Base-by-base conservation (phyloP, 2,797 vertebrate species). In the Chelonia mydas region DNA sequence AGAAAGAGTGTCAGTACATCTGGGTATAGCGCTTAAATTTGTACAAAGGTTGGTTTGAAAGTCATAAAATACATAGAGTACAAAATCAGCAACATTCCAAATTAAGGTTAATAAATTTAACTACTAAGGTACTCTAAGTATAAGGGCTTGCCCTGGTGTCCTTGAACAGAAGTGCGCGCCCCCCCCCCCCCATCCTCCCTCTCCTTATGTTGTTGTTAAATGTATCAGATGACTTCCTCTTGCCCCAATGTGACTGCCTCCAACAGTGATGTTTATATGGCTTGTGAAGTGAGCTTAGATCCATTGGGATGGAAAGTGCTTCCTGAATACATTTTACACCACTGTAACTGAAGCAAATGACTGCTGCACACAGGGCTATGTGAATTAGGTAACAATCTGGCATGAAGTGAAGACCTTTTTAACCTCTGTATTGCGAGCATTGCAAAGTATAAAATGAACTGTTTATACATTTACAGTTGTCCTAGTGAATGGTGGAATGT, bases 401-500 rank as follows among this genome's bases (percentile, higher is more conserved):
- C 21, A 37, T 77, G 59, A 76, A 90, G 55, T 37, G 65, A 92
- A 89, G 81, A 78, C 16, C 55, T 87, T 82, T 31, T 84, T 76
- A 41, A 72, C 11, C 28, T 81, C 82, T 82, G 4, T 1, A 4
- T 86, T 85, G 11, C 11, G 2, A 86, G 53, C 82, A 90, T 54
- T 84, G 81, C 72, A 57, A 1, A 74, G 76, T 92, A 78, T 96
- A 74, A 93, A 97, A 91, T 79, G 28, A 96, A 25, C 94, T 89
- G 50, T 92, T 94, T 84, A 45, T 86, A 50, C 61, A 76, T 90
- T 93, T 79, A 12, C 28, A 15, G 11, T 88, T 31, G 54, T 97
- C 88, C 15, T 23, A 31, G 93, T 61, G 86, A 95, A 83, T 17
- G 90, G 90, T 84, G 91, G 89, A 96, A 93, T 88, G 87, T 79